phyloP scores from a whole-genome alignment of 2,797 vertebrate genomes.

The Crocodylus rhombifer region DNA sequence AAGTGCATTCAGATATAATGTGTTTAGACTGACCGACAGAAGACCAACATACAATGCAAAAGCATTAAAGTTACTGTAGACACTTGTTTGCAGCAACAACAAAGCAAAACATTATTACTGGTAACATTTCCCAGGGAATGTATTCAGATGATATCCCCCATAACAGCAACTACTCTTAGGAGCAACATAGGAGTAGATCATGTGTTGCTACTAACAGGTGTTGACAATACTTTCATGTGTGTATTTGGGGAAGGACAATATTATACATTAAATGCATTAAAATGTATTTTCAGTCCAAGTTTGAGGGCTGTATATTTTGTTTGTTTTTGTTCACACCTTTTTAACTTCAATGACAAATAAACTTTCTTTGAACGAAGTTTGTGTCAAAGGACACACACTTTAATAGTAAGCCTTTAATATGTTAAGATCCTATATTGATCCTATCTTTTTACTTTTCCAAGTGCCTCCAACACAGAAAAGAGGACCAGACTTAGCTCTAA shows the following conservation, averaged over 20 bases:
- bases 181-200: too few species aligned
- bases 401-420: neutral
- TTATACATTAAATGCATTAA: too few species aligned
- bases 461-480: neutral
- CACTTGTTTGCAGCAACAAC: neutral
- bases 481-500: neutral
- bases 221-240: too few species aligned
- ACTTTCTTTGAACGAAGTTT: neutral
- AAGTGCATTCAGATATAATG: neutral
- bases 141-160: too few species aligned
- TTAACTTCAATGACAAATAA: neutral
- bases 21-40: neutral
- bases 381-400: neutral
- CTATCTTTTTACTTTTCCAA: neutral
- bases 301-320: neutral
- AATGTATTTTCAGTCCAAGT: too few species aligned
- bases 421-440: neutral
- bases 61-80: neutral
- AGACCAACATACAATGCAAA: neutral
- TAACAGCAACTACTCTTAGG: too few species aligned
- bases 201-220: too few species aligned
- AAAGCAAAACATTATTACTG: neutral
- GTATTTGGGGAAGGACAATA: too few species aligned
- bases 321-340: neutral
- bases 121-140: too few species aligned